Evolutionary conservation across 2,797 vertebrate species (phyloP), one percentile per base, ranked within the genome.

Genomic region (Anomalospiza imberbis): DNA sequence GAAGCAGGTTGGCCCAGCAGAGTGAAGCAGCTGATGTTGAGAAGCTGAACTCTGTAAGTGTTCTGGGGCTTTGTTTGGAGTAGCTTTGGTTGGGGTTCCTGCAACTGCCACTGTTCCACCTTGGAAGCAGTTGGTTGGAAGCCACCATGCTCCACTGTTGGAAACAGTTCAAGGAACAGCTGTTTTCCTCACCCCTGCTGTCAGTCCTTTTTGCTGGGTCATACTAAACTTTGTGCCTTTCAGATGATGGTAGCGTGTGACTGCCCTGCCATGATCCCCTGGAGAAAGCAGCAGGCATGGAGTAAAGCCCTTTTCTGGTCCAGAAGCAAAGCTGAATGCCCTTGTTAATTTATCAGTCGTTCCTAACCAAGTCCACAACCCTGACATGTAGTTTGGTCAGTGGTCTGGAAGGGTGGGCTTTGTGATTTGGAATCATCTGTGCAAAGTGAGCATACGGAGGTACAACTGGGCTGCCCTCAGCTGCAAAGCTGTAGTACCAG

Each of bases 191-290:
- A 25, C 16, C 40, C 47, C 15, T 6, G 2, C 17, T 40, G 25
- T 29, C 45, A 20, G 5, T 42, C 17, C 9, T 58, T 57, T 51
- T n/a, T 55, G 31, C 50, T 84, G 66, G 50, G 28, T 61, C 14
- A 11, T 31, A 45, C 22, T 74, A n/a, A 76, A 78, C 34, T 47
- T 65, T 34, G 20, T 57, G 38, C 60, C 77, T 82, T 79, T 50
- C 22, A 75, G 28, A 47, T 42, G 21, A 32, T 12, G 10, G 29
- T 22, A 66, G 51, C 0, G 0, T 32, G 20, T 15, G 10, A 14
- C 38, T 66, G n/a, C 24, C 13, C 32, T 90, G 50, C 54, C 53
- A 54, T 26, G 12, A 2, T 31, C 36, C 38, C 29, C 51, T 73
- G 48, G 48, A 42, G 51, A 57, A 75, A 54, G 42, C 58, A 83